Evolutionary conservation across 2,113 vertebrate species (phyloP).

Genomic region (Synodontis membranacea): DNA sequence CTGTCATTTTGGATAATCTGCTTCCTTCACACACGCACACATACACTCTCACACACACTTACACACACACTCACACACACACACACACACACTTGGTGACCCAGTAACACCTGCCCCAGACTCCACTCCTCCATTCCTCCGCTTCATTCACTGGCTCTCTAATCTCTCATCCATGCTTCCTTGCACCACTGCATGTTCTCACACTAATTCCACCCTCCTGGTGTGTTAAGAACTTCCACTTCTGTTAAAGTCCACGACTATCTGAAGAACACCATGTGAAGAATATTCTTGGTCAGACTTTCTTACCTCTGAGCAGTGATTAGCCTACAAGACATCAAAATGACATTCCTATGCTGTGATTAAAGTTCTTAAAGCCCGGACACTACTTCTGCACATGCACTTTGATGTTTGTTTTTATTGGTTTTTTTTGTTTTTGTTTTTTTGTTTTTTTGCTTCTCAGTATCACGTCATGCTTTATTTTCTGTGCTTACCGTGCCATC

Average conservation of each 20-base stretch:
- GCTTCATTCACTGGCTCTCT: conserved; percentile 7
- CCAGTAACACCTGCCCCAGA: conserved; percentile 62
- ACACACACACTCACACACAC: conserved; percentile 27
- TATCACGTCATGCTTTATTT: background rate
- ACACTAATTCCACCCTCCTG: conserved; percentile 11
- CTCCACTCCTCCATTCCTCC: conserved; percentile 2
- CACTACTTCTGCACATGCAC: background rate
- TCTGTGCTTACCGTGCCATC: conserved; percentile 69
- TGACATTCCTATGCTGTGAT: background rate
- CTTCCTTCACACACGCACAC: background rate
- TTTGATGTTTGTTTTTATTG: no score
- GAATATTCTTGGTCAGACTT: background rate
- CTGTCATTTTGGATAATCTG: conserved; percentile 40
- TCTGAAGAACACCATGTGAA: background rate
- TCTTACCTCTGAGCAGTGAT: background rate
- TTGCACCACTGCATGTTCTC: conserved; percentile 6
- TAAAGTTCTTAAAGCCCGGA: background rate
- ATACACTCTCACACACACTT: conserved; percentile 46
- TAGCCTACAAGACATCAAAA: background rate
- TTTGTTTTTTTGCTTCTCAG: background rate
- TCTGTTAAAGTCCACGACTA: background rate
- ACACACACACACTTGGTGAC: conserved; percentile 50
- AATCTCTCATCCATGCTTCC: conserved; percentile 22
- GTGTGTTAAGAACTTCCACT: background rate
- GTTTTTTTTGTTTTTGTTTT: background rate